Evolutionary conservation across 2,888 invertebrate species (phyloP).

Genomic region (Mythimna loreyi): DNA sequence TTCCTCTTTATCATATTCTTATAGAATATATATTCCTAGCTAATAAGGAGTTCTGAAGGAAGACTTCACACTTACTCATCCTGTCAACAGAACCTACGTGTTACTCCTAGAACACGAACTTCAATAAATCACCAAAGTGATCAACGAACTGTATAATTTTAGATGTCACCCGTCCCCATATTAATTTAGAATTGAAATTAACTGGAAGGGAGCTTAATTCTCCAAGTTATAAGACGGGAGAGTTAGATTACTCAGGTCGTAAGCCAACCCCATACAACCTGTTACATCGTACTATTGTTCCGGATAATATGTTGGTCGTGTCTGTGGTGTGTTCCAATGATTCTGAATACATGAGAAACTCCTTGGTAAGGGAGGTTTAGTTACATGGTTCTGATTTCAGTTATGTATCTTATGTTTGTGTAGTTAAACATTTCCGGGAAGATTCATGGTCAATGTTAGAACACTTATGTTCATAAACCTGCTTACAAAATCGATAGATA

Average conservation of each 20-base stretch:
- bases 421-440: background rate
- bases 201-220: conserved; percentile 52
- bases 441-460: background rate
- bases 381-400: conserved; percentile 26
- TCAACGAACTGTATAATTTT: conserved; percentile 54
- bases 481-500: no score
- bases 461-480: background rate
- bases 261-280: conserved; percentile 48
- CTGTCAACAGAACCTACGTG: background rate
- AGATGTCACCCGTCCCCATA: conserved; percentile 34
- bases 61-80: background rate
- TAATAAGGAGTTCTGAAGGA: background rate
- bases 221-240: conserved; percentile 43
- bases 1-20: no score
- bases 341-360: conserved; percentile 34
- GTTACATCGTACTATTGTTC: conserved; percentile 51
- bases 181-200: conserved; percentile 59
- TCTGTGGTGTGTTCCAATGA: conserved; percentile 46
- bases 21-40: no score
- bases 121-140: conserved; percentile 55
- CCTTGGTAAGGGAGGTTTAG: conserved; percentile 12
- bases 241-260: conserved; percentile 49
- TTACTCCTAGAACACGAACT: conserved; percentile 24
- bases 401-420: background rate
- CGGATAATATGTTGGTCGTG: conserved; percentile 45